phyloP scores from a whole-genome alignment of 2,888 invertebrate genomes.

The Harpalus rufipes region DNA sequence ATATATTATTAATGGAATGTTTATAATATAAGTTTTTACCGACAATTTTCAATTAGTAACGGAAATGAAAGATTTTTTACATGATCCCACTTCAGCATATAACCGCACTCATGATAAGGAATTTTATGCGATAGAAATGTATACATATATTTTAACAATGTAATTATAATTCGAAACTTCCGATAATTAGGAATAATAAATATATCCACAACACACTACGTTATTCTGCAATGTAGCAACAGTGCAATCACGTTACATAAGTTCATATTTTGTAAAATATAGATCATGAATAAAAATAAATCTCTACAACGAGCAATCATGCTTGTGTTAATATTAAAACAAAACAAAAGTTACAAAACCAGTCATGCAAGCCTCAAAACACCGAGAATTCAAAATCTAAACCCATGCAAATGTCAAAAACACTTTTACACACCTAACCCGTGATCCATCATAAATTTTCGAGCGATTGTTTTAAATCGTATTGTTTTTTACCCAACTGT shows the following conservation, averaged over 20 bases:
- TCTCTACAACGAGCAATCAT: constrained; percentile 41
- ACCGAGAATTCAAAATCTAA: constrained; percentile 40
- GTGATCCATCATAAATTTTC: constrained; percentile 74
- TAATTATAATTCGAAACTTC: neutral
- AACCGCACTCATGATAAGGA: constrained; percentile 2
- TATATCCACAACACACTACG: neutral
- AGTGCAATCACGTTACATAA: constrained; percentile 27
- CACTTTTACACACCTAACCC: constrained; percentile 74
- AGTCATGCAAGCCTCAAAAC: constrained; percentile 50
- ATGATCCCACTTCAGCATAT: neutral
- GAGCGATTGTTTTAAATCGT: constrained; percentile 49
- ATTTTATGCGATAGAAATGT: constrained; percentile 5
- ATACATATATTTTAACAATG: neutral
- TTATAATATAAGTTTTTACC: constrained; percentile 19
- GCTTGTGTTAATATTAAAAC: constrained; percentile 34
- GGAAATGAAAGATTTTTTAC: constrained; percentile 23
- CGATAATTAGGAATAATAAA: neutral
- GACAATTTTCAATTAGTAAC: constrained; percentile 41
- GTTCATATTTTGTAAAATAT: constrained; percentile 11
- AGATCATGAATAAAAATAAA: constrained; percentile 53
- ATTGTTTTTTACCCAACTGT: constrained; percentile 59
- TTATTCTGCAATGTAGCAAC: constrained; percentile 12
- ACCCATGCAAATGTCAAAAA: constrained; percentile 62
- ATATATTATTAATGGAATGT: neutral
- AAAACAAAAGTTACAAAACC: constrained; percentile 30